A percentile compares a stretch with the other conserved stretches of the same genome.
phyloP scores from a whole-genome alignment of 1,140 invertebrate species.

The Adoxophyes honmai region DNA sequence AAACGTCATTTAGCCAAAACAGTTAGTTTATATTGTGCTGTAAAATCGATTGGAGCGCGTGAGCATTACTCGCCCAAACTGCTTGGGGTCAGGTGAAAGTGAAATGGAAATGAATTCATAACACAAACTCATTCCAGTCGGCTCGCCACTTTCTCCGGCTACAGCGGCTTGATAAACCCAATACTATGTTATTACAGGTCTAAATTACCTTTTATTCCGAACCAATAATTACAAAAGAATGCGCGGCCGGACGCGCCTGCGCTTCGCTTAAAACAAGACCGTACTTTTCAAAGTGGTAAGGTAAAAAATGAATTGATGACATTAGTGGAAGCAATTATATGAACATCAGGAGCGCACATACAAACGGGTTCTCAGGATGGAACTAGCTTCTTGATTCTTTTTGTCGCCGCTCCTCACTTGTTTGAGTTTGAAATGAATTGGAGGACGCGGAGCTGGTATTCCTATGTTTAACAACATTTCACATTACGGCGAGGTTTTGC shows the following conservation, averaged over 20 bases:
- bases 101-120: slow-evolving; percentile 2
- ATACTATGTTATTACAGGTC: slow-evolving; percentile 19
- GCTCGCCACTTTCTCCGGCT: neutral
- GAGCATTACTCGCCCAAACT: slow-evolving; percentile 4
- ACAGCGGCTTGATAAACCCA: slow-evolving; percentile 10
- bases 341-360: slow-evolving; percentile 20
- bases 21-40: neutral
- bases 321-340: slow-evolving; percentile 36
- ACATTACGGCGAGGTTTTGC: slow-evolving; percentile 17
- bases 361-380: slow-evolving; percentile 20
- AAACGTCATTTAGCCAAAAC: neutral
- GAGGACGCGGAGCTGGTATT: neutral
- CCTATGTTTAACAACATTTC: slow-evolving; percentile 24
- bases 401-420: neutral
- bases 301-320: slow-evolving; percentile 23
- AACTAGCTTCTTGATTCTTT: no score
- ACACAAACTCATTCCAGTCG: slow-evolving; percentile 2
- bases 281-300: slow-evolving; percentile 23
- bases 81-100: neutral
- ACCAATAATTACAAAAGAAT: slow-evolving; percentile 32
- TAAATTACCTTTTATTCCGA: slow-evolving; percentile 33
- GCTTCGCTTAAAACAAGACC: slow-evolving; percentile 21
- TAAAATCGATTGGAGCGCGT: neutral
- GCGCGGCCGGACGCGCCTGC: slow-evolving; percentile 18
- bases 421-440: slow-evolving; percentile 20